Conservation (phyloP, 2,888 invertebrate species). For the Taenaris catops region DNA sequence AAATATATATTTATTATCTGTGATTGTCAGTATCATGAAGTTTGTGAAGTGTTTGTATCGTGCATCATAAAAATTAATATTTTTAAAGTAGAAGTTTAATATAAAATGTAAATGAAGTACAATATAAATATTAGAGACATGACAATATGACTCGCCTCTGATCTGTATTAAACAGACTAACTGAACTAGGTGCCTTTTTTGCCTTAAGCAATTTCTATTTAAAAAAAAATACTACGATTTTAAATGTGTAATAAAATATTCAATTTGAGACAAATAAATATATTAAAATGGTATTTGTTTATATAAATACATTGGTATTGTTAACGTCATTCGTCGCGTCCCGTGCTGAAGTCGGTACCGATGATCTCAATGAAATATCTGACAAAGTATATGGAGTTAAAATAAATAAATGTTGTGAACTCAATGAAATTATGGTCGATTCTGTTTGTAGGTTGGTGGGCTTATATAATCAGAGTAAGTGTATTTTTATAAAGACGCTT, state of each 20-base stretch:
- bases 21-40: too few relatives aligned
- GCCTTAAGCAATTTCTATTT: conserved; percentile 1
- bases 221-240: too few relatives aligned
- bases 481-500: too few relatives aligned
- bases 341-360: conserved; percentile 35
- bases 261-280: neutral
- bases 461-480: conserved; percentile 80
- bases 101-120: too few relatives aligned
- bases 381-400: conserved; percentile 69
- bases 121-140: too few relatives aligned
- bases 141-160: neutral
- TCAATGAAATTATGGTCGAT: conserved; percentile 84
- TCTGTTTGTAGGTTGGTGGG: conserved; percentile 82
- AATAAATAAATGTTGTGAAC: conserved; percentile 90
- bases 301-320: conserved; percentile 8
- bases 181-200: conserved; percentile 2
- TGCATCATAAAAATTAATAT: too few relatives aligned
- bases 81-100: too few relatives aligned
- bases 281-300: conserved; percentile 12
- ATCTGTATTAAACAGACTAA: neutral
- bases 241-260: conserved; percentile 1
- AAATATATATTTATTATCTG: too few relatives aligned
- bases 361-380: conserved; percentile 69
- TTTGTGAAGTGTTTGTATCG: too few relatives aligned
- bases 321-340: conserved; percentile 4